These are phyloP conservation scores for Hesperophylax magnus DNA, from an alignment of 1,140 invertebrate genomes.

Conservation along the genomic window DNA sequence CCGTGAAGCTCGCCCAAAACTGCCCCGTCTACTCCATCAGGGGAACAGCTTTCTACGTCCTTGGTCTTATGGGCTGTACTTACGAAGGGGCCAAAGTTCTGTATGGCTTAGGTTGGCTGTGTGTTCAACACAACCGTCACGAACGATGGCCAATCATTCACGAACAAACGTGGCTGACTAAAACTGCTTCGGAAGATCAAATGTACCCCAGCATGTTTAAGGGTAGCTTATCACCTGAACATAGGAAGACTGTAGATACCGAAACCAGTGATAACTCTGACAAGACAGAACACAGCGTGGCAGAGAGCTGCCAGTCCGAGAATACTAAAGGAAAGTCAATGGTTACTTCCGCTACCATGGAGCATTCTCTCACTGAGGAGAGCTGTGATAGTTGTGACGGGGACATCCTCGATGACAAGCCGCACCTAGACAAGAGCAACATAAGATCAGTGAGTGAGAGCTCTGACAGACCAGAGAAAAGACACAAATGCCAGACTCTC, in stretches of 20 bases:
- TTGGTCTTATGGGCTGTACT: conserved; percentile 88
- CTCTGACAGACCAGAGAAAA: conserved; percentile 61
- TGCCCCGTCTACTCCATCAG: conserved; percentile 89
- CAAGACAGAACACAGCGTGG: conserved; percentile 66
- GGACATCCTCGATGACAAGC: conserved; percentile 16
- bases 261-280: conserved; percentile 68
- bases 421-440: not conserved
- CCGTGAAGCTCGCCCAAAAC: conserved; percentile 82
- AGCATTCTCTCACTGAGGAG: conserved; percentile 54
- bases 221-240: conserved; percentile 62
- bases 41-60: conserved; percentile 89
- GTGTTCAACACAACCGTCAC: conserved; percentile 84
- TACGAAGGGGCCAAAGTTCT: conserved; percentile 81
- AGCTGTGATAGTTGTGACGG: conserved; percentile 42
- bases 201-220: conserved; percentile 59
- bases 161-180: conserved; percentile 73
- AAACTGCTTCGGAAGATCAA: conserved; percentile 56
- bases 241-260: conserved; percentile 62
- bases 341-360: conserved; percentile 46
- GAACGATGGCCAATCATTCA: conserved; percentile 88
- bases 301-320: conserved; percentile 65
- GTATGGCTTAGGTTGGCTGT: conserved; percentile 80
- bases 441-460: conserved; percentile 39
- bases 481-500: conserved; percentile 71
- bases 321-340: conserved; percentile 53